phyloP scores from a whole-genome alignment of 2,888 invertebrate species.

The Eristalis tenax region DNA sequence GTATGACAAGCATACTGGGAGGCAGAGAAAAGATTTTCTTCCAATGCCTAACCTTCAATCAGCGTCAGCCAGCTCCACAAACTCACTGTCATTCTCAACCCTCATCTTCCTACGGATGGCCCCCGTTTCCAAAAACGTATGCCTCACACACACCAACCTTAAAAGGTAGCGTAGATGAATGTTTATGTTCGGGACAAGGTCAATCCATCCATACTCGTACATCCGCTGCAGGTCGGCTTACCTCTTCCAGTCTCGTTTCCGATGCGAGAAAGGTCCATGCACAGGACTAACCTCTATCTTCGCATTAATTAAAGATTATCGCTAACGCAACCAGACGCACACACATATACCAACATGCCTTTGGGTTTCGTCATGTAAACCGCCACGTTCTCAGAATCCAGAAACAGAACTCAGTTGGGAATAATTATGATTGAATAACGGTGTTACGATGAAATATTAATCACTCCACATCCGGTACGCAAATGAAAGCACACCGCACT shows the following conservation, averaged over 20 bases:
- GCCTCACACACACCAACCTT: background rate
- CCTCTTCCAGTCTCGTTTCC: too few species aligned
- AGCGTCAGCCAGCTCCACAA: too few species aligned
- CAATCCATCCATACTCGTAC: background rate
- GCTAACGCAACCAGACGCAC: conserved; percentile 2
- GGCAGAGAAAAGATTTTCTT: too few species aligned
- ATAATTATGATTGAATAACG: conserved; percentile 58
- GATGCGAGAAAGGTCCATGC: background rate
- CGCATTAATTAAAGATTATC: conserved; percentile 52
- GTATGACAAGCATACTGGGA: too few species aligned
- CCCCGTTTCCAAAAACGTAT: background rate
- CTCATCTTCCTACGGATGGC: background rate
- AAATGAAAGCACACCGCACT: background rate
- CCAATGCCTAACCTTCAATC: too few species aligned
- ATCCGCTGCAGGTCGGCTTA: conserved; percentile 18
- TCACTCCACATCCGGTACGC: conserved; percentile 35
- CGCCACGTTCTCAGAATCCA: background rate
- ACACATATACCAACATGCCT: background rate
- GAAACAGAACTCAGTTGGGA: conserved; percentile 41
- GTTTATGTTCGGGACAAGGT: background rate
- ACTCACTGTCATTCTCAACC: background rate
- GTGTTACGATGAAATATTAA: conserved; percentile 46
- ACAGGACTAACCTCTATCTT: background rate
- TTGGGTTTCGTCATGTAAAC: background rate
- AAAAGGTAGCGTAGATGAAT: background rate